phyloP scores from a whole-genome alignment of 1,140 invertebrate species.

The Stenopsyche tienmushanensis region DNA sequence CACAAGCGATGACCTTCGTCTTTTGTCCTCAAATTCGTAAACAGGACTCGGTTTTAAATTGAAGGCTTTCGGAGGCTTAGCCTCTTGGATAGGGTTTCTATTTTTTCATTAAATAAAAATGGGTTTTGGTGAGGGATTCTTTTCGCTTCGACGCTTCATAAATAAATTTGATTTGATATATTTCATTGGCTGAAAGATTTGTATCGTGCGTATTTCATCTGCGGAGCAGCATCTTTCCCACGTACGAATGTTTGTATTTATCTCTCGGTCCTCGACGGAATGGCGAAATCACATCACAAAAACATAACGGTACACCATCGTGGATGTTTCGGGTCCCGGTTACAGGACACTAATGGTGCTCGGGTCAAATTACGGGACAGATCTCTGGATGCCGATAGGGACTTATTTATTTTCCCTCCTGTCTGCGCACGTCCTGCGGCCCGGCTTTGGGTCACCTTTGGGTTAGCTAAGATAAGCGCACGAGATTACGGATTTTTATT shows the following conservation, averaged over 20 bases:
- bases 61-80: conserved; percentile 19
- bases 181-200: too few relatives aligned
- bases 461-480: conserved; percentile 25
- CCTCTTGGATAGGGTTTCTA: neutral
- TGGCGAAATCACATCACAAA: neutral
- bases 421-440: conserved; percentile 24
- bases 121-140: too few relatives aligned
- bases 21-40: conserved; percentile 18
- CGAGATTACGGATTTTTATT: conserved; percentile 27
- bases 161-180: too few relatives aligned
- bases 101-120: too few relatives aligned
- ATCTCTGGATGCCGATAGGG: conserved; percentile 27
- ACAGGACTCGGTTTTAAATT: conserved; percentile 13
- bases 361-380: conserved; percentile 30
- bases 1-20: conserved; percentile 32
- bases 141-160: too few relatives aligned
- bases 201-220: conserved; percentile 4
- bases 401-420: conserved; percentile 26
- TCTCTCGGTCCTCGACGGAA: too few relatives aligned
- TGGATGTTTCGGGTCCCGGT: neutral
- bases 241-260: neutral
- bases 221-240: neutral
- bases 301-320: conserved; percentile 14
- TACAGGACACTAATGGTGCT: conserved; percentile 24
- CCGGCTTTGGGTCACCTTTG: conserved; percentile 30